phyloP scores from a whole-genome alignment of 2,888 invertebrate species.

The Drosophila acutilabella region DNA sequence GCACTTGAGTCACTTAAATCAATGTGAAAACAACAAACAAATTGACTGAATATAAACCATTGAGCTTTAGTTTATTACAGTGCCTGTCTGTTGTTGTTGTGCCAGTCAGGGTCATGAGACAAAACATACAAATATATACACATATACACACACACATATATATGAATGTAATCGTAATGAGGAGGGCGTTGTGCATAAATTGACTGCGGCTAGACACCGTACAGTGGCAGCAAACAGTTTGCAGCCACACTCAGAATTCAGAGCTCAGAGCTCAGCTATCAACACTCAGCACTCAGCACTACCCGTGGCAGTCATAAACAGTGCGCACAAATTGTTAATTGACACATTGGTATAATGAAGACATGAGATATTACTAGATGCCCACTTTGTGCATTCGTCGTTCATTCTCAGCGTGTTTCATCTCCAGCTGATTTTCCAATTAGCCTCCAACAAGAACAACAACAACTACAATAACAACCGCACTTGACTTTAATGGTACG shows the following conservation, averaged over 20 bases:
- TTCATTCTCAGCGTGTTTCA: conserved; percentile 13
- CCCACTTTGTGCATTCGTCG: not conserved
- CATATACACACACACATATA: not conserved
- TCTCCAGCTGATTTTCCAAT: conserved; percentile 42
- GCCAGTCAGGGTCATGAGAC: conserved; percentile 20
- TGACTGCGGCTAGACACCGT: conserved; percentile 19
- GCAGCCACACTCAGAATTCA: not conserved
- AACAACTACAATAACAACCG: conserved; percentile 2
- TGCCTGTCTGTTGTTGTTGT: conserved; percentile 19
- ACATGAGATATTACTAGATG: conserved; percentile 11
- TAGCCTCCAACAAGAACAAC: conserved; percentile 22
- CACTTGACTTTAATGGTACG: conserved; percentile 44
- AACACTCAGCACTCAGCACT: not conserved
- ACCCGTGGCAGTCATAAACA: conserved; percentile 51
- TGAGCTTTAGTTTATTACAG: conserved; percentile 21
- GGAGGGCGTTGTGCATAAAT: conserved; percentile 39
- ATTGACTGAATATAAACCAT: conserved; percentile 39
- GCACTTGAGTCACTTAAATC: conserved; percentile 66
- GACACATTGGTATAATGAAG: conserved; percentile 67
- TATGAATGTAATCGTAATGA: conserved; percentile 30
- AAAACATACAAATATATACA: not conserved
- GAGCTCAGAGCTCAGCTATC: not conserved
- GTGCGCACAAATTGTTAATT: conserved; percentile 73
- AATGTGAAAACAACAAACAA: conserved; percentile 50
- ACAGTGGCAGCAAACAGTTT: conserved; percentile 3